Base-by-base conservation (phyloP, 2,888 invertebrate species). In the Ligdia adustata region DNA sequence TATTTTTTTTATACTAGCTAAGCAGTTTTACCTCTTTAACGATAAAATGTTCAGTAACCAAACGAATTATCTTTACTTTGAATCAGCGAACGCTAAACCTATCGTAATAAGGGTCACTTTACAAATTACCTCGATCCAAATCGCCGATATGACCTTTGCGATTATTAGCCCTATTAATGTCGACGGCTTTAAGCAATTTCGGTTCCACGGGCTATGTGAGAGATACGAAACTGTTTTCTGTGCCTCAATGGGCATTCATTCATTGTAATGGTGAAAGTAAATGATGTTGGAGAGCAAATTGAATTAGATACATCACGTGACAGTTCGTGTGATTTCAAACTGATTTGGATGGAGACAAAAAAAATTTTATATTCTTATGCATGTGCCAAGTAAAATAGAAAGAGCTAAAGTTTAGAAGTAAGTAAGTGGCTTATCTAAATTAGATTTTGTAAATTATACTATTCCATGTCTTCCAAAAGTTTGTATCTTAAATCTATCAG, bases 201-300 rank as follows among this genome's bases (percentile, higher is more conserved):
- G 24, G 15, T 22, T 16, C 22, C 34, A 35, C 24, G 9, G 34
- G 22, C 11, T 35, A 35, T 38, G 31, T 31, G 40, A 24, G 35
- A 40, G 18, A 31, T 24, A 29, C 9, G 16, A 34, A 34, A 40
- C 33, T 20, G 28, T 38, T 32, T 33, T 44, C 44, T 39, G 22
- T 40, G 4, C 24, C 22, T 22, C 40, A 46, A 46, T 46, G 35
- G 29, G 34, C 14, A n/a, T n/a, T n/a, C n/a, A n/a, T n/a, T n/a
- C n/a, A n/a, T 35, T 31, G 22, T 38, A 32, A 35, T 33, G 27
- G 29, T 29, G 39, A 39, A 46, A 46, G 46, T 34, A 15, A 34
- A 46, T 29, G 12, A 13, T 16, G 15, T 26, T 31, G 34, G 33
- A 35, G 24, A 39, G 39, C 15, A 9, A 29, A 31, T 16, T 35